Evolutionary conservation across 2,797 vertebrate species (phyloP), one percentile per base, ranked within the genome.

Genomic region (Leptoclinus maculatus): DNA sequence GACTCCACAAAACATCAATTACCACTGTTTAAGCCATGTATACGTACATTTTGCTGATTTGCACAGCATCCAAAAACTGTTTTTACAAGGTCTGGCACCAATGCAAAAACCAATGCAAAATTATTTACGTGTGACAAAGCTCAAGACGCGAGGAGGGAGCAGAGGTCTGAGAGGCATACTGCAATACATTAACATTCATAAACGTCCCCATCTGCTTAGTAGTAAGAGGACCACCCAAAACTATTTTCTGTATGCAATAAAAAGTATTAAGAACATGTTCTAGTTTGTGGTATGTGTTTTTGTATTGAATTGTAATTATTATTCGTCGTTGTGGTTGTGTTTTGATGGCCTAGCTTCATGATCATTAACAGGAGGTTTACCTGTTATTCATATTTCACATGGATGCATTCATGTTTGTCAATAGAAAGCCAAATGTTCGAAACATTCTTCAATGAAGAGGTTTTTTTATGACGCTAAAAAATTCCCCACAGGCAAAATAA

Each of bases 31-130:
- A 34, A 43, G 13, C 14, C 38, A 23, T 5, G 34, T 49, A 36
- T n/a, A 47, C 21, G 21, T 62, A 66, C 27, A 73, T 75, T 76
- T 66, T 25, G 39, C 2, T 17, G 5, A 79, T 90, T 90, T 91
- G 80, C 81, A 86, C 74, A 72, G 43, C 51, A 78, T 39, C 58
- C 76, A 81, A 82, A 75, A 87, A 72, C 19, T 56, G 87, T 90
- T 88, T 83, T 86, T 34, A 80, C 49, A 86, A 73, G 25, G 71
- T 70, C 73, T 75, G 29, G 25, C 13, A 66, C 4, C 3, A 29
- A 89, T 91, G 88, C 90, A 91, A 92, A 93, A 80, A 23, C 2
- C 5, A 65, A 93, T 91, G 87, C 89, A 92, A 91, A 91, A 79
- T 6, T 1, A 23, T 21, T 7, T 2, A 32, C 4, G 34, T 58